phyloP scores from a whole-genome alignment of 2,888 invertebrate species.

The Pammene fasciana region DNA sequence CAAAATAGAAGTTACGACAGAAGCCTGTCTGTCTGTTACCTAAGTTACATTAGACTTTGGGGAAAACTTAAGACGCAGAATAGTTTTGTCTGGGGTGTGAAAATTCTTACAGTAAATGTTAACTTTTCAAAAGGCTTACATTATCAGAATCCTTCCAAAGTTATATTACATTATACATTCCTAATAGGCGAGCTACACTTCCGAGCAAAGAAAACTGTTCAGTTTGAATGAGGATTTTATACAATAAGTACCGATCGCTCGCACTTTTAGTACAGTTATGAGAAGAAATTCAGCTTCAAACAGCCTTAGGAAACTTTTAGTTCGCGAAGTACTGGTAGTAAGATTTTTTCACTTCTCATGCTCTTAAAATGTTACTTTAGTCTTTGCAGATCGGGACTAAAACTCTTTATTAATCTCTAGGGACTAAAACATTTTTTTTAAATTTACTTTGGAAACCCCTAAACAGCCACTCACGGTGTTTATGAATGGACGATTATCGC shows the following conservation, averaged over 20 bases:
- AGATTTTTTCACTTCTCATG: no score
- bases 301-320: constrained; percentile 32
- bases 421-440: no score
- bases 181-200: constrained; percentile 1
- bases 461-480: no score
- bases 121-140: constrained; percentile 1
- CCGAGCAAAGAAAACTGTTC: not conserved
- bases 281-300: constrained; percentile 21
- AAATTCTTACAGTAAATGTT: not conserved
- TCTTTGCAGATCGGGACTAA: no score
- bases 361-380: no score
- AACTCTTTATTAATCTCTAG: no score
- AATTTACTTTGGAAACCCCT: no score
- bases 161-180: constrained; percentile 35
- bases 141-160: constrained; percentile 16
- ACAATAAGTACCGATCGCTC: not conserved
- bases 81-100: not conserved
- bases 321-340: constrained; percentile 33
- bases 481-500: no score
- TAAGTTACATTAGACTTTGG: no score
- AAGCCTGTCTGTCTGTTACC: no score
- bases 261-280: constrained; percentile 4
- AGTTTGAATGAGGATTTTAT: not conserved
- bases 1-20: not conserved
- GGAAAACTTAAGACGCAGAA: no score